Evolutionary conservation across 1,140 invertebrate species (phyloP), one percentile per base, ranked within the genome.

Genomic region (Leptestheria dahalacensis): DNA sequence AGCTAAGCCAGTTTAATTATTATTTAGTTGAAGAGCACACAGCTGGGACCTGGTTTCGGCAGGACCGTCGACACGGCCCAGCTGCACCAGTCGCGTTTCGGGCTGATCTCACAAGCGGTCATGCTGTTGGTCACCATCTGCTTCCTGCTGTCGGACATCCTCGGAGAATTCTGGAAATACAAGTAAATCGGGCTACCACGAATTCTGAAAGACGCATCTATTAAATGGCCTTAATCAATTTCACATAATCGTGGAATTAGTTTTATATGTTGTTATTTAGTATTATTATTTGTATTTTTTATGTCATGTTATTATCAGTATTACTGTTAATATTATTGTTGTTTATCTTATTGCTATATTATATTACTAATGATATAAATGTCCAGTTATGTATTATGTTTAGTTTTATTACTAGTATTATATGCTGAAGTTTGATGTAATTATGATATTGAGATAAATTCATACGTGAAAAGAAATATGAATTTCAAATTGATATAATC

Each of bases 161-260:
- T 91, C 52, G 86, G 86, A 61, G 85, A 89, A 74, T 86, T 91
- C 70, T 94, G 90, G 90, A 92, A 91, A 73, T 81, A 84, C 48
- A 90, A 88, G 84, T 88, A 70, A 74, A 76, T 74, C 48, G 46
- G n/a, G n/a, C n/a, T n/a, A n/a, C n/a, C 24, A 62, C 59, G 23
- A 24, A 12, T 48, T 48, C 12, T 61, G 3, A 2, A 1, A 48
- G 48, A 18, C n/a, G n/a, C n/a, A n/a, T n/a, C n/a, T n/a, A n/a
- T n/a, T 9, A 46, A 61, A 62, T 20, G 6, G 29, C 50, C 11
- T 33, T 41, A 33, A 18, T 57, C 12, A 6, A 15, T 1, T 18
- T 15, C 23, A 23, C 6, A 6, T 60, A 6, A 21, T 54, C n/a
- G 12, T 18, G 12, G n/a, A n/a, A n/a, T n/a, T n/a, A n/a, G n/a